Conservation (phyloP, 2,888 invertebrate genomes). For the Sepiola atlantica region DNA sequence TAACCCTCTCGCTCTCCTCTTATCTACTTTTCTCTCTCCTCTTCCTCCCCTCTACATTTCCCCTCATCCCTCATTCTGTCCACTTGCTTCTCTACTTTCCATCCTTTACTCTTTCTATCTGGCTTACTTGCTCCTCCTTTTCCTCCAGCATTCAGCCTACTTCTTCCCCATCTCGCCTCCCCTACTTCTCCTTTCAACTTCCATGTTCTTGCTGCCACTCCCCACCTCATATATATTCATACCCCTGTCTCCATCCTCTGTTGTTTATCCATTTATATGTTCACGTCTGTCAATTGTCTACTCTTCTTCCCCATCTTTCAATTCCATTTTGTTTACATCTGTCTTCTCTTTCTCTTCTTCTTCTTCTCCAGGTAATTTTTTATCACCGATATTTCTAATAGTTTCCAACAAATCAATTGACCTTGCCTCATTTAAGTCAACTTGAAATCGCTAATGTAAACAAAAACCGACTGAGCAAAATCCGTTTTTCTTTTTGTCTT, state of each 20-base stretch:
- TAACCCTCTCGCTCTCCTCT: not conserved
- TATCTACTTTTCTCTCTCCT: not conserved
- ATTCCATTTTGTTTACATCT: not conserved
- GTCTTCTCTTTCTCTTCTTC: not conserved
- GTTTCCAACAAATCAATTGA: not conserved
- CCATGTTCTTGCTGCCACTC: too few relatives aligned
- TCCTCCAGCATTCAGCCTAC: too few relatives aligned
- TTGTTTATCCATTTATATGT: too few relatives aligned
- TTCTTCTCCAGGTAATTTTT: not conserved
- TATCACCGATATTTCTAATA: not conserved
- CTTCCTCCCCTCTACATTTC: not conserved
- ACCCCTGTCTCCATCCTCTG: too few relatives aligned
- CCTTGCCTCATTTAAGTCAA: not conserved
- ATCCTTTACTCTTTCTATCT: too few relatives aligned
- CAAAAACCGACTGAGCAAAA: not conserved
- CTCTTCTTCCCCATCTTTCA: not conserved
- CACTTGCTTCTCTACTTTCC: too few relatives aligned
- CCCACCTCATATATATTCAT: too few relatives aligned
- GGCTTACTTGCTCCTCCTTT: too few relatives aligned
- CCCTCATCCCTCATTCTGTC: too few relatives aligned
- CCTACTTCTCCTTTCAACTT: too few relatives aligned
- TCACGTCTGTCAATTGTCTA: too few relatives aligned
- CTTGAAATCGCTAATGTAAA: not conserved
- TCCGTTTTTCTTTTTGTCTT: not conserved
- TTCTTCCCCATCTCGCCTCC: too few relatives aligned